Conservation (phyloP, 2,888 invertebrate genomes). For the Phyllotreta cruciferae region DNA sequence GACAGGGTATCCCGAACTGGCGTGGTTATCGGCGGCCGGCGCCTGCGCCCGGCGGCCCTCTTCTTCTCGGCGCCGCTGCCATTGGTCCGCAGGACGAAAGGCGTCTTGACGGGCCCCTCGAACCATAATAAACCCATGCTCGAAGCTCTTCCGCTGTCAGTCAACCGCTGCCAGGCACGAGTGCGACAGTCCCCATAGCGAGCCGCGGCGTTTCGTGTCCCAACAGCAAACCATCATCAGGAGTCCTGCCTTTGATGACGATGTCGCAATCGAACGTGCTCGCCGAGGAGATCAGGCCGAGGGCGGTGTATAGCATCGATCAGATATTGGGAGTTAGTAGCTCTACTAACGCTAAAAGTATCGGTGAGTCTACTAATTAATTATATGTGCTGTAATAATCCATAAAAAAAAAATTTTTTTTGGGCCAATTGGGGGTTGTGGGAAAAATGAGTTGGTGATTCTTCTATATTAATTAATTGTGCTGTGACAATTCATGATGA, state of each 20-base stretch:
- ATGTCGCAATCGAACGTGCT: conserved; percentile 47
- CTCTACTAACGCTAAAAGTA: conserved; percentile 46
- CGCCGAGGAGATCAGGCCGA: conserved; percentile 54
- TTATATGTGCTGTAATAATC: too few species aligned
- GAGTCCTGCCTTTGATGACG: conserved; percentile 14
- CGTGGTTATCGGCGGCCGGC: conserved; percentile 49
- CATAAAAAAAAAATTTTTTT: too few species aligned
- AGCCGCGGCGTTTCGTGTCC: too few species aligned
- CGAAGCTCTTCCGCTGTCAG: too few species aligned
- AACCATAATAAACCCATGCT: conserved; percentile 17
- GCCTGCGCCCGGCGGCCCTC: conserved; percentile 3
- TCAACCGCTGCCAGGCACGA: too few species aligned
- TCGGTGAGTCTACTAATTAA: conserved; percentile 48
- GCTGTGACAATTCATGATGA: too few species aligned
- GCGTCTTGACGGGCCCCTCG: conserved; percentile 43
- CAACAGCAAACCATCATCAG: too few species aligned
- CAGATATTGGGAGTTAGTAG: conserved; percentile 58
- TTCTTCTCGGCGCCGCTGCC: conserved; percentile 27
- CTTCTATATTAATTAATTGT: too few species aligned
- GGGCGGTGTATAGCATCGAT: conserved; percentile 60
- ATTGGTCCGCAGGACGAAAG: conserved; percentile 51
- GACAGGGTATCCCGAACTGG: conserved; percentile 52
- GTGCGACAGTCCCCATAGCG: too few species aligned
- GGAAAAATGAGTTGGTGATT: too few species aligned
- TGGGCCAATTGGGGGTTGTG: too few species aligned